Evolutionary conservation across 2,113 vertebrate genomes (phyloP).

Genomic region (Picathartes gymnocephalus): DNA sequence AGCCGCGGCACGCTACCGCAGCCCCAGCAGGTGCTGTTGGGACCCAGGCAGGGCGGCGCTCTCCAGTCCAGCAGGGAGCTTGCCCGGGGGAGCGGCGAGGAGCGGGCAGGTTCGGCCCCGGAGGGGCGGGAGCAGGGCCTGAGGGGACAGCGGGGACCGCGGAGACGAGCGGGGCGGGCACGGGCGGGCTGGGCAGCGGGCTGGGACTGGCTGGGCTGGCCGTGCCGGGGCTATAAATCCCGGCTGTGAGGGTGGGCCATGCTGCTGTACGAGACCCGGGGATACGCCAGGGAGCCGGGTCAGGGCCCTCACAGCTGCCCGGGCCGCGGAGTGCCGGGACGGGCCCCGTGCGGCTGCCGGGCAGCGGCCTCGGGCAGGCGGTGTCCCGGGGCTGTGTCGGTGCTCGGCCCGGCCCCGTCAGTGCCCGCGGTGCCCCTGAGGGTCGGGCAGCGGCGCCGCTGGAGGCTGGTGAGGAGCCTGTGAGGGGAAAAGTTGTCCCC

Average conservation of each 20-base stretch:
- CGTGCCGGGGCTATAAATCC: background rate
- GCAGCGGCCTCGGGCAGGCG: too few relatives aligned
- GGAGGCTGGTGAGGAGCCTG: too few relatives aligned
- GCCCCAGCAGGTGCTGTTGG: background rate
- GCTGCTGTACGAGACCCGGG: too few relatives aligned
- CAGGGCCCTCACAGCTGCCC: background rate
- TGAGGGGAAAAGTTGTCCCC: too few relatives aligned
- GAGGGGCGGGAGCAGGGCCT: too few relatives aligned
- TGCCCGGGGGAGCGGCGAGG: background rate
- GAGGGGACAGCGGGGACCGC: background rate
- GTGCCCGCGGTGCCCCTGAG: too few relatives aligned
- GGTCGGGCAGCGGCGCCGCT: background rate
- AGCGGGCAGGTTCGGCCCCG: background rate
- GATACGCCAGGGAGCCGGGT: too few relatives aligned
- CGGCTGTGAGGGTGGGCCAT: rapidly evolving
- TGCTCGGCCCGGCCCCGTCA: too few relatives aligned
- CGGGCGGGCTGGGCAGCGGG: background rate
- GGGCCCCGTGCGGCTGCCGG: too few relatives aligned
- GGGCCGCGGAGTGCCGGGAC: too few relatives aligned
- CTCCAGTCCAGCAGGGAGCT: background rate
- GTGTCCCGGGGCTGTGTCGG: background rate
- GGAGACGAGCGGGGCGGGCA: background rate
- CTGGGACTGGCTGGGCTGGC: background rate
- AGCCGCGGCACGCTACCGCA: background rate
- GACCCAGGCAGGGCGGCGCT: background rate